Evolutionary conservation across 2,888 invertebrate genomes (phyloP), one percentile per base, ranked within the genome.

Genomic region (Dasypolia templi): DNA sequence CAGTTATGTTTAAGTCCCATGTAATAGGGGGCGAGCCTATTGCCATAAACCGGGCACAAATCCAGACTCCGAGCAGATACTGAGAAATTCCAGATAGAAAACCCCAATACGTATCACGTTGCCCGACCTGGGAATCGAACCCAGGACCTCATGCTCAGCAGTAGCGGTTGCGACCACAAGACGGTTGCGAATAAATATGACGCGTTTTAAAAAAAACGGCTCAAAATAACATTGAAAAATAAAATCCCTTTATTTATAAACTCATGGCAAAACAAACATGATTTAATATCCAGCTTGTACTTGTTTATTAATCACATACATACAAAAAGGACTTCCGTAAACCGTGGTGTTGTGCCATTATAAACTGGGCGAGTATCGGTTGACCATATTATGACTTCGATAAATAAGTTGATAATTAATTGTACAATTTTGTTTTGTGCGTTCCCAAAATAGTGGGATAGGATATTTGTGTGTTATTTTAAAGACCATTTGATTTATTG

Each of bases 301-400:
- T n/a, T n/a, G 29, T 35, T 29, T 55, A 62, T 66, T 51, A 76
- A 51, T 53, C 66, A 51, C 59, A 76, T 59, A 75, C 59, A 53
- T 53, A 51, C 51, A 66, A 77, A 77, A 77, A 76, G 26, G 46
- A 77, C 68, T 75, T 75, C 53, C 61, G 75, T 61, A 67, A 12
- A 44, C 74, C 66, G 76, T 46, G n/a, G 44, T n/a, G 29, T 29
- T 39, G 35, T n/a, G 29, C 44, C 7, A 26, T 56, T 39, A 59
- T 76, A 66, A 76, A 76, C 77, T 29, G 46, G n/a, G 22, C 1
- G 76, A 35, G n/a, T 46, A 58, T 66, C 35, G 32, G 44, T 32
- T 19, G 4, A 14, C 32, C 22, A 46, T 51, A n/a, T 64, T 75
- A 51, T 51, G 65, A 44, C 6, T 42, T 74, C 12, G 32, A 58